Evolutionary conservation across 2,888 invertebrate species (phyloP), one percentile per base, ranked within the genome.

Genomic region (Trichacis sp.): DNA sequence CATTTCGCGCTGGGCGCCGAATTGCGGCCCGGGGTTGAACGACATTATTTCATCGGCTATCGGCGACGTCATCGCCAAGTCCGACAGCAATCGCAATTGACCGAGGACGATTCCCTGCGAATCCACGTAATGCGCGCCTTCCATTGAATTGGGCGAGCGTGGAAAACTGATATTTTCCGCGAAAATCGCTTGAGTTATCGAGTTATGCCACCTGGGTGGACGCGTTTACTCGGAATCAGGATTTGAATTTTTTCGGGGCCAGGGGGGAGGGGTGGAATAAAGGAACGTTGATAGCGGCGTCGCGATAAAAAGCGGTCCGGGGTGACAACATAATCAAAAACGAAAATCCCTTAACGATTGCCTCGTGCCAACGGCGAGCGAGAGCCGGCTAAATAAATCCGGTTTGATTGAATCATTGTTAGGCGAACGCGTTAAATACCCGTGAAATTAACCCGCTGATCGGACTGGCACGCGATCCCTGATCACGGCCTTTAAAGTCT

Each of bases 381-480:
- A 49, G 12, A 20, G 18, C 46, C 33, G 69, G 60, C 57, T 61
- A 76, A 77, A 76, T 78, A 78, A 81, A 79, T 81, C 77, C 74
- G 64, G 65, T 69, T 75, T 76, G 81, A 81, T 81, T 80, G 73
- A 79, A 80, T 80, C 77, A 81, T 80, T 81, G 79, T 80, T 74
- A 64, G 71, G 68, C 73, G 72, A 76, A 74, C 73, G 79, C 77
- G 80, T 80, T 82, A 82, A 82, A 83, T 79, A 78, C 74, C 80
- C 82, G 81, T 83, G 82, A 83, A 83, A 83, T 83, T 81, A 83
- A 80, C 76, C 71, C 71, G 72, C 61, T 69, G 69, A 75, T 74
- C 72, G 55, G 70, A 42, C 45, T 62, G 72, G 73, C 78, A 76
- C 77, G 78, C 76, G 76, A 79, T 77, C 75, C 57, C 71, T 69